Evolutionary conservation across 1,140 invertebrate species (phyloP).

Genomic region (Leucophenga varia): DNA sequence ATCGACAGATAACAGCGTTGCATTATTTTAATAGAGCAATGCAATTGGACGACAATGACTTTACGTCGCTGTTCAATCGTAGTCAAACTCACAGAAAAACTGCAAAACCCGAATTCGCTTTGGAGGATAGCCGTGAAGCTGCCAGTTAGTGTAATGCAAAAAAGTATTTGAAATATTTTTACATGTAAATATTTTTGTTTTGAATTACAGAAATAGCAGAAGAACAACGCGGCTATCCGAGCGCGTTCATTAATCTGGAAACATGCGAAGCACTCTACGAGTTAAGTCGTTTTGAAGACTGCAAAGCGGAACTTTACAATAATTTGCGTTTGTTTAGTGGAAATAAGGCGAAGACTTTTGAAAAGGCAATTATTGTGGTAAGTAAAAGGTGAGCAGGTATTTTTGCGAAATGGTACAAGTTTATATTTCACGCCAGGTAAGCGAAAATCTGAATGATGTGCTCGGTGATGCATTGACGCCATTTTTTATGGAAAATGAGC

Average conservation of each 20-base stretch:
- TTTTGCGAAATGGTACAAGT: not conserved
- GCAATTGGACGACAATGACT: slow-evolving; percentile 22
- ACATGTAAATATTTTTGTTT: too few species aligned
- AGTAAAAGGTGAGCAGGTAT: slow-evolving; percentile 6
- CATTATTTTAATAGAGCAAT: slow-evolving; percentile 39
- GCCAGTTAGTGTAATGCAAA: slow-evolving; percentile 32
- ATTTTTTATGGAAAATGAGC: slow-evolving; percentile 16
- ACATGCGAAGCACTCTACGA: slow-evolving; percentile 20
- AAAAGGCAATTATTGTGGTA: not conserved
- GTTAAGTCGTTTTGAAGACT: slow-evolving; percentile 23
- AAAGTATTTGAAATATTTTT: too few species aligned
- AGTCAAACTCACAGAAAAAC: slow-evolving; percentile 33
- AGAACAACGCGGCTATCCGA: not conserved
- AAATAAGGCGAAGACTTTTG: not conserved
- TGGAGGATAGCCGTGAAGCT: slow-evolving; percentile 26
- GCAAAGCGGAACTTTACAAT: slow-evolving; percentile 6
- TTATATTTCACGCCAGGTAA: too few species aligned
- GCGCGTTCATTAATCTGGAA: not conserved
- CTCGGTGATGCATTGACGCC: slow-evolving; percentile 12
- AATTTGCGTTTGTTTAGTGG: slow-evolving; percentile 10
- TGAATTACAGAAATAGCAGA: too few species aligned
- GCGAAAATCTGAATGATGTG: slow-evolving; percentile 18
- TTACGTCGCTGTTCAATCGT: slow-evolving; percentile 27
- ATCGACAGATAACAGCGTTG: slow-evolving; percentile 29
- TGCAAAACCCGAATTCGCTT: slow-evolving; percentile 25